A percentile compares a stretch with the other conserved stretches of the same genome.
Evolutionary conservation across 2,113 vertebrate genomes (phyloP).

Genomic region (Cyprinodon tularosa): DNA sequence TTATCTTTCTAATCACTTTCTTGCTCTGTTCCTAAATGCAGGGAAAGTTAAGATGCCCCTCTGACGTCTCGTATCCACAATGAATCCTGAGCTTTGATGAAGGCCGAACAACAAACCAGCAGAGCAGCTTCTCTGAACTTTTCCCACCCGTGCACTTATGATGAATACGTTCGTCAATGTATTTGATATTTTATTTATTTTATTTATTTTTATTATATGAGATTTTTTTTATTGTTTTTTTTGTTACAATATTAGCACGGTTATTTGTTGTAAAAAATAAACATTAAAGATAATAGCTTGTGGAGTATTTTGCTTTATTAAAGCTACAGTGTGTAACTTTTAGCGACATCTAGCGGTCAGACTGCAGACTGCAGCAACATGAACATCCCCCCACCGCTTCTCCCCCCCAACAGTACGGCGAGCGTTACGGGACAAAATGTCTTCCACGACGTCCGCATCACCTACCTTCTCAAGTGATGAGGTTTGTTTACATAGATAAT

Average conservation of each 20-base stretch:
- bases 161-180: not conserved
- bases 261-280: not conserved
- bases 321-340: too few relatives aligned
- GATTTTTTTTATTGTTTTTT: not conserved
- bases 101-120: not conserved
- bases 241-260: not conserved
- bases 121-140: not conserved
- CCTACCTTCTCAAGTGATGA: too few relatives aligned
- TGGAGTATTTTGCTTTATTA: not conserved
- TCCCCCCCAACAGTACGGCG: too few relatives aligned
- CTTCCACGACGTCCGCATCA: too few relatives aligned
- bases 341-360: too few relatives aligned
- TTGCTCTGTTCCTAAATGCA: not conserved
- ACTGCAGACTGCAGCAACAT: too few relatives aligned
- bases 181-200: not conserved
- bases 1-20: not conserved
- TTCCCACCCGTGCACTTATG: not conserved
- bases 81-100: not conserved
- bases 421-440: too few relatives aligned
- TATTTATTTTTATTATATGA: not conserved
- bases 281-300: not conserved
- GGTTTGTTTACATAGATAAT: too few relatives aligned
- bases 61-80: not conserved
- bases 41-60: not conserved
- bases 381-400: too few relatives aligned